Evolutionary conservation across 2,888 invertebrate genomes (phyloP), one percentile per base, ranked within the genome.

Genomic region (Penaeus monodon): DNA sequence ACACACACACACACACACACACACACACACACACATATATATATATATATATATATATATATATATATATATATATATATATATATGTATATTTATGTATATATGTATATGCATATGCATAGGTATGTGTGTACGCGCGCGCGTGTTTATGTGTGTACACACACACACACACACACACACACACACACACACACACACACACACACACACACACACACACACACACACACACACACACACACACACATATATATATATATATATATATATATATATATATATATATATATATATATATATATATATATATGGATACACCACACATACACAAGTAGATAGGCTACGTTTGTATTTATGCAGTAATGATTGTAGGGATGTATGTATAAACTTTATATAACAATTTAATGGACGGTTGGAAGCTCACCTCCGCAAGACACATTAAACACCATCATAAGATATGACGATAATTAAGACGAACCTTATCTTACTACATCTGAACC

Each of bases 31-130:
- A 33, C 3, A 33, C 3, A 33, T 12, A 49, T 68, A 29, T 68
- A 68, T 68, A 68, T 68, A 68, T 68, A 68, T 68, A 7, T 68
- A 68, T 68, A 68, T 81, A 65, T 81, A 81, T 81, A 33, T 64
- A 81, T 38, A 38, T 66, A 66, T 64, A 65, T 65, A 81, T 65
- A 74, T 74, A 33, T 74, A 27, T 73, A 27, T 73, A 29, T 73
- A 27, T 77, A 44, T 77, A 44, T 77, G 7, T 77, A 27, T 77
- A 44, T 77, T 2, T 77, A 7, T 77, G 49, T 77, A 7, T 77
- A 7, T 38, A 3, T 29, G 27, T 38, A 7, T 77, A 6, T 14
- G 73, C n/a, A 22, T 73, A 3, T 73, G 73, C 44, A n/a, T 77
- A 49, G 44, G 57, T n/a, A 10, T 38, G 29, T 76, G 38, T 76